Evolutionary conservation across 2,888 invertebrate species (phyloP), one percentile per base, ranked within the genome.

Genomic region (Scaptomyza cyrtandrae): DNA sequence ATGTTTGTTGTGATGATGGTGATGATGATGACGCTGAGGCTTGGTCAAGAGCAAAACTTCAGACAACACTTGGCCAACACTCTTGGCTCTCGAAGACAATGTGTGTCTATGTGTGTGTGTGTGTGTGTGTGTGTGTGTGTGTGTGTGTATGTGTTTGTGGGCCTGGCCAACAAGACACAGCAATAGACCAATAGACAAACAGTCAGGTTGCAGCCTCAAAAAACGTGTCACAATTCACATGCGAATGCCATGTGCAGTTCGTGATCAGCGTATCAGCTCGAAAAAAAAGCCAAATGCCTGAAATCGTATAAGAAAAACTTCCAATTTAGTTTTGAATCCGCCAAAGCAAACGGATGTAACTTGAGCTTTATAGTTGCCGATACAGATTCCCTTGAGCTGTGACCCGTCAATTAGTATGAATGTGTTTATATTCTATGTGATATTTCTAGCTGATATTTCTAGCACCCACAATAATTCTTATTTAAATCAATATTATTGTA

Each of bases 31-130:
- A 19, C 6, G 59, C 46, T 54, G 77, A 67, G 73, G 78, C 68
- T 79, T 80, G 80, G 82, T 82, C 80, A 80, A 80, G 80, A 71
- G 71, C 79, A 82, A 64, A 49, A 59, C 64, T 48, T 63, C 49
- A 61, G 24, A 24, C 57, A 56, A 19, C 67, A 33, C 48, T 54
- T 44, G 35, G 35, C 57, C 53, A 55, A 19, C 24, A 24, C 19
- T 35, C 44, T 29, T 55, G 54, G 39, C 57, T 41, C 55, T 6
- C 16, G n/a, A 1, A 39, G 39, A 39, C 39, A 39, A n/a, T 14
- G 14, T 6, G 39, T 39, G n/a, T n/a, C n/a, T n/a, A n/a, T 16
- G 14, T 37, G 27, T 27, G 6, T 7, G 9, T 39, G n/a, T 16
- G 27, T 50, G 24, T n/a, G 11, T 27, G 55, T 68, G 66, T n/a